Base-by-base conservation (phyloP, 2,797 vertebrate genomes). In the Sebastes taczanowskii region DNA sequence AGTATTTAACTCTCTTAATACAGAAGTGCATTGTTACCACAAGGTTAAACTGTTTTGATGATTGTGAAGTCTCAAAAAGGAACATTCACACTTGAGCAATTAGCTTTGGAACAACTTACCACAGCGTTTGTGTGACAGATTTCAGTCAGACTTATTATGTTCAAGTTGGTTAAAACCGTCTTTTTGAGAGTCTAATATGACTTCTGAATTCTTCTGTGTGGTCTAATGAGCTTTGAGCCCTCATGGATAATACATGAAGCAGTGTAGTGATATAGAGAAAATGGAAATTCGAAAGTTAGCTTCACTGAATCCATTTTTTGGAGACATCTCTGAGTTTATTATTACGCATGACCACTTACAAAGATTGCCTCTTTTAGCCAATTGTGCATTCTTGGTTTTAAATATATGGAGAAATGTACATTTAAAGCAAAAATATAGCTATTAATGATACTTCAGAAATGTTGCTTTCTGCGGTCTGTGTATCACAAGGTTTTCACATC, bases 201-300 rank as follows among this genome's bases (percentile, higher is more conserved):
- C 74, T 59, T 52, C 60, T 78, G 68, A 59, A 53, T 77, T 77
- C 60, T 52, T 79, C 46, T 11, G 62, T 73, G 42, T 61, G 30
- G 49, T 83, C 66, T 68, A 67, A 69, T 77, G 52, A 82, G 68
- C 62, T 49, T 29, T 49, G 77, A 67, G 27, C 25, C 62, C 67
- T 78, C 46, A 73, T 87, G 77, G 49, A 74, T 86, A 81, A 90
- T 74, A 53, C 68, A 86, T 71, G 63, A 74, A 59, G 23, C 46
- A 67, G 25, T 65, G 58, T 63, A 20, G 62, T 56, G 63, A 85
- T 81, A 56, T n/a, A 58, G 59, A 22, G 29, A 58, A 74, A 75
- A 77, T 79, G 72, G 58, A 83, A 88, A 88, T 84, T 56, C 77
- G 81, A 70, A 81, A 63, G 22, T 80, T 76, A 81, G 80, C 72